A percentile compares a stretch with the other conserved stretches of the same genome.
Evolutionary conservation across 2,888 invertebrate genomes (phyloP).

Genomic region (Crepidodera aurea): DNA sequence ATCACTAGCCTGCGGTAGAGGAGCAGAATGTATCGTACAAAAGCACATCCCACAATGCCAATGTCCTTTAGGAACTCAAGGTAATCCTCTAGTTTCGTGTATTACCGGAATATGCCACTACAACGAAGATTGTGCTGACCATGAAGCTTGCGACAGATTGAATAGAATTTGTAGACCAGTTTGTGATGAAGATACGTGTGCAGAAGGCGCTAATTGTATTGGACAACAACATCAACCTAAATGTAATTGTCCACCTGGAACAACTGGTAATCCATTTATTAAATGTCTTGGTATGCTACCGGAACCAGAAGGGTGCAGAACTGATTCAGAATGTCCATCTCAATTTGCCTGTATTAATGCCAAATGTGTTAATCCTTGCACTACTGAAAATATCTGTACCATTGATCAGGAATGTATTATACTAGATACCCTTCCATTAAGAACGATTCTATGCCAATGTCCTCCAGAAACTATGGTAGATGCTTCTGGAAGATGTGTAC

Average conservation of each 20-base stretch:
- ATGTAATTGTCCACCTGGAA: slow-evolving; percentile 80
- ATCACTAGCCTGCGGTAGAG: slow-evolving; percentile 76
- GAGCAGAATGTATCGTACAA: slow-evolving; percentile 77
- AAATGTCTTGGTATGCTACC: slow-evolving; percentile 66
- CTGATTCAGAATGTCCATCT: slow-evolving; percentile 80
- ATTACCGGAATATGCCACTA: slow-evolving; percentile 85
- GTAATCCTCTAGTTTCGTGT: slow-evolving; percentile 82
- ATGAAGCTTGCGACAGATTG: slow-evolving; percentile 83
- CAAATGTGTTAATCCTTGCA: slow-evolving; percentile 81
- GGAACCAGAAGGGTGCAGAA: slow-evolving; percentile 68
- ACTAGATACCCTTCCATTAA: slow-evolving; percentile 78
- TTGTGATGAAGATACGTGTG: slow-evolving; percentile 84
- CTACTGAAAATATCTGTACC: slow-evolving; percentile 75
- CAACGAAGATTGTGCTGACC: slow-evolving; percentile 87
- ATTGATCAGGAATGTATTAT: slow-evolving; percentile 82
- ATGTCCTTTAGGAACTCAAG: slow-evolving; percentile 86
- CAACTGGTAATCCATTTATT: slow-evolving; percentile 80
- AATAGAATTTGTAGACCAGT: slow-evolving; percentile 85
- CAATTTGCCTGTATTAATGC: slow-evolving; percentile 80
- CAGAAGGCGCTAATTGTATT: slow-evolving; percentile 77
- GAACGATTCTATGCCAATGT: slow-evolving; percentile 88
- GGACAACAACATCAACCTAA: slow-evolving; percentile 79
- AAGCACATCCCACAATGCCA: slow-evolving; percentile 82
- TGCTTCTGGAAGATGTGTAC: slow-evolving; percentile 74
- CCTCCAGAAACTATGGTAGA: slow-evolving; percentile 82